phyloP scores from a whole-genome alignment of 2,888 invertebrate species.

The Eupithecia pulchellata region DNA sequence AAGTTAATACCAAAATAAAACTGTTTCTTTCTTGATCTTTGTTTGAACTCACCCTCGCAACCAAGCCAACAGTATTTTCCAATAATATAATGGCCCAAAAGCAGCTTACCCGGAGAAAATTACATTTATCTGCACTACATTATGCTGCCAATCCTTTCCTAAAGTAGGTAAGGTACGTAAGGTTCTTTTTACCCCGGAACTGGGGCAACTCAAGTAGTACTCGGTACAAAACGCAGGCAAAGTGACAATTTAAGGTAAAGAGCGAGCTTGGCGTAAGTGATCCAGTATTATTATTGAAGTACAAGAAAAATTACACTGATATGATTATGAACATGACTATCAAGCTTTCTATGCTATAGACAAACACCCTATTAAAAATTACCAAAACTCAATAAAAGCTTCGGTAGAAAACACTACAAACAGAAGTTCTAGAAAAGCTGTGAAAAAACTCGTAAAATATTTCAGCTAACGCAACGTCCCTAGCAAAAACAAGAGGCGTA shows the following conservation, averaged over 20 bases:
- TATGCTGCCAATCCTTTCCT: slow-evolving; percentile 41
- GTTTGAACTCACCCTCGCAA: not conserved
- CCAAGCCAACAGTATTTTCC: slow-evolving; percentile 1
- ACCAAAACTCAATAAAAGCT: not conserved
- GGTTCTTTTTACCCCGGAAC: slow-evolving; percentile 48
- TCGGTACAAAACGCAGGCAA: slow-evolving; percentile 45
- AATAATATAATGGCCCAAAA: slow-evolving; percentile 7
- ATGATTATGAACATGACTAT: not conserved
- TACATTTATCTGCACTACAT: slow-evolving; percentile 39
- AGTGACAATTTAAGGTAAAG: slow-evolving; percentile 25
- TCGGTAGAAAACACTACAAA: not conserved
- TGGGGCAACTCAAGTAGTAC: slow-evolving; percentile 59
- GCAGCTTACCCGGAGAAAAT: not conserved
- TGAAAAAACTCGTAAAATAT: not conserved
- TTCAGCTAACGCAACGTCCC: not conserved
- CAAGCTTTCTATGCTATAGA: not conserved
- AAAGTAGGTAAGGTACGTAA: slow-evolving; percentile 47
- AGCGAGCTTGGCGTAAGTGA: not conserved
- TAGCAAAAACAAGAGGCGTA: not conserved
- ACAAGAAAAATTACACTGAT: not conserved
- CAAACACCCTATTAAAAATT: not conserved
- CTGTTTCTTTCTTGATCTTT: not conserved
- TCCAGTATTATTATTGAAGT: not conserved
- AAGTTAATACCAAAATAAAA: not conserved
- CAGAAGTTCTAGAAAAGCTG: not conserved